Base-by-base conservation (phyloP, 2,113 vertebrate species). In the Redunca redunca region DNA sequence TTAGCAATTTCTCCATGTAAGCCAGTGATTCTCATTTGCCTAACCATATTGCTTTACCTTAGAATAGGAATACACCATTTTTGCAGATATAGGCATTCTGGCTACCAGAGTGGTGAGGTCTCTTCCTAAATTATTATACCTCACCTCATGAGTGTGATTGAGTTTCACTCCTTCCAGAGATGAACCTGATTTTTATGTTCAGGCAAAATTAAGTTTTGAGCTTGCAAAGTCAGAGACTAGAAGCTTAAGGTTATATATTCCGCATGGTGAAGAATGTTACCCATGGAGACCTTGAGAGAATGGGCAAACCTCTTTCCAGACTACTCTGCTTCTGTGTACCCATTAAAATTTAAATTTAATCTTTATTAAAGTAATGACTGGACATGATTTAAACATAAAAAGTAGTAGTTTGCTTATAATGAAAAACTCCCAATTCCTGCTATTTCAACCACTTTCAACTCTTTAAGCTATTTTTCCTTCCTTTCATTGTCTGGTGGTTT, bases 311-410 rank as follows among this genome's bases (percentile, higher is more conserved):
- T 60, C 67, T 97, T 96, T 89, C 33, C 30, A 83, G 43, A 84
- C 26, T 62, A 33, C 23, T 43, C 12, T 83, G 46, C 9, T 55
- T 80, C 58, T 95, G 80, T 1, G 0, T 85, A 53, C 5, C 36
- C 58, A 50, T 53, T 97, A 94, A 85, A 46, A 55, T 94, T 95
- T 50, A 81, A 71, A 71, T 90, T 3, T 50, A 90, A 92, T 96
- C 48, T 77, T 91, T 97, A 88, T 85, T 94, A 87, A 83, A 93
- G 88, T 92, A 80, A 93, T 43, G n/a, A 57, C n/a, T 50, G 26
- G 57, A 58, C 11, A 64, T 93, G 89, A 92, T 88, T 92, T 36
- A 88, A 96, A 77, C 88, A 94, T 81, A 94, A 96, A 95, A 96
- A 78, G 4, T 90, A 83, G 16, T 78, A 53, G 21, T 92, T 92